Conservation (phyloP, 2,888 invertebrate species). For the Strigamia maritima region DNA sequence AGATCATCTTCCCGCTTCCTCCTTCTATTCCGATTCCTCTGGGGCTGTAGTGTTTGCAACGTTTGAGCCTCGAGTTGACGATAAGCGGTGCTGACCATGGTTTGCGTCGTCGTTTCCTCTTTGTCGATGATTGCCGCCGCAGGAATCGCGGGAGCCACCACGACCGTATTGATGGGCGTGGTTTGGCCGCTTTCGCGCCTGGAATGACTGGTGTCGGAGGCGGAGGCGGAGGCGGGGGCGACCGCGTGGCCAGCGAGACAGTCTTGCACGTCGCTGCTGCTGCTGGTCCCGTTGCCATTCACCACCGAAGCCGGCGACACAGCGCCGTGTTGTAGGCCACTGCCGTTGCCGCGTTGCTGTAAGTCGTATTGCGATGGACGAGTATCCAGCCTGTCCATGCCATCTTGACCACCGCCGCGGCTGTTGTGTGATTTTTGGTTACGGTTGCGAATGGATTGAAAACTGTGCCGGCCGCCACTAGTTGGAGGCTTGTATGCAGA, state of each 20-base stretch:
- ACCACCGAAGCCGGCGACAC: constrained; percentile 42
- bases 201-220: constrained; percentile 26
- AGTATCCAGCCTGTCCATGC: constrained; percentile 37
- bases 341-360: constrained; percentile 51
- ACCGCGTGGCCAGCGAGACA: constrained; percentile 39
- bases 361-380: constrained; percentile 43
- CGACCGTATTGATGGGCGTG: constrained; percentile 33
- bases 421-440: constrained; percentile 34
- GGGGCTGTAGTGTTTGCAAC: constrained; percentile 32
- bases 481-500: constrained; percentile 60
- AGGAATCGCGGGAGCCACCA: neutral
- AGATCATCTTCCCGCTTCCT: constrained; percentile 42
- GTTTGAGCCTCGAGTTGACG: constrained; percentile 34
- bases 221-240: neutral
- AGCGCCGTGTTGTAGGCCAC: constrained; percentile 35
- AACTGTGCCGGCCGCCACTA: constrained; percentile 44
- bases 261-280: neutral
- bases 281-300: constrained; percentile 37
- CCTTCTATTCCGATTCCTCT: constrained; percentile 41
- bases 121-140: neutral
- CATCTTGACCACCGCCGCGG: constrained; percentile 23
- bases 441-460: constrained; percentile 50
- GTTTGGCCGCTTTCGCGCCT: constrained; percentile 39
- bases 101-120: constrained; percentile 35
- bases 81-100: neutral